These are phyloP conservation scores for Ophiothrix spiculata DNA, from an alignment of 35 echinoderm and acorn worm species.

Conservation along the genomic window DNA sequence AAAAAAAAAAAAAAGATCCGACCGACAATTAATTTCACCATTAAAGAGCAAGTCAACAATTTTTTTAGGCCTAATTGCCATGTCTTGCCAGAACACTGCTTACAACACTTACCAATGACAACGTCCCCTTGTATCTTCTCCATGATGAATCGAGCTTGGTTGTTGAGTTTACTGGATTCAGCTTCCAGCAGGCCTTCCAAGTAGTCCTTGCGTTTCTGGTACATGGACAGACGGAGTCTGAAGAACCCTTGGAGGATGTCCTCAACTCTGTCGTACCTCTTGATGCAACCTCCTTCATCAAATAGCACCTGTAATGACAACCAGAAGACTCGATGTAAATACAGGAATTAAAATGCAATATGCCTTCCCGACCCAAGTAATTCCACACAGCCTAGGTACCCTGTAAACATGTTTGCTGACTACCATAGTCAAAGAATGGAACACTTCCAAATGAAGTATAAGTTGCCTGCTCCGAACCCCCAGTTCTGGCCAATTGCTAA, in stretches of 20 bases:
- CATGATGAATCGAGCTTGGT: constrained; percentile 98
- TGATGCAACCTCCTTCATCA: constrained; percentile 84
- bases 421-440: too few species aligned
- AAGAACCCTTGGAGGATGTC: constrained; percentile 88
- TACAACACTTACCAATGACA: constrained; percentile 84
- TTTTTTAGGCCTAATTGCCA: too few species aligned
- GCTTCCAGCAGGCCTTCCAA: constrained; percentile 79
- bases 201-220: constrained; percentile 76
- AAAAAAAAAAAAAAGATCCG: too few species aligned
- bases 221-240: constrained; percentile 50
- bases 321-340: not conserved
- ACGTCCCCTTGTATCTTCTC: constrained; percentile 97
- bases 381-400: too few species aligned
- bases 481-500: too few species aligned
- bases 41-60: too few species aligned
- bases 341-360: not conserved
- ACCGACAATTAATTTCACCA: too few species aligned
- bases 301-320: constrained; percentile 65
- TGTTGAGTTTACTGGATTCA: constrained; percentile 75
- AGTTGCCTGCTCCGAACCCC: too few species aligned
- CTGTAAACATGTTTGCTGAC: too few species aligned
- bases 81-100: too few species aligned
- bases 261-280: constrained; percentile 57
- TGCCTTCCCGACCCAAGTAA: too few species aligned
- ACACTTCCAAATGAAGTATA: too few species aligned